Percentiles rank a stretch among this genome's conserved stretches.
These are phyloP conservation scores for Ooceraea biroi DNA, from an alignment of 1,140 invertebrate genomes.

Conservation along the genomic window DNA sequence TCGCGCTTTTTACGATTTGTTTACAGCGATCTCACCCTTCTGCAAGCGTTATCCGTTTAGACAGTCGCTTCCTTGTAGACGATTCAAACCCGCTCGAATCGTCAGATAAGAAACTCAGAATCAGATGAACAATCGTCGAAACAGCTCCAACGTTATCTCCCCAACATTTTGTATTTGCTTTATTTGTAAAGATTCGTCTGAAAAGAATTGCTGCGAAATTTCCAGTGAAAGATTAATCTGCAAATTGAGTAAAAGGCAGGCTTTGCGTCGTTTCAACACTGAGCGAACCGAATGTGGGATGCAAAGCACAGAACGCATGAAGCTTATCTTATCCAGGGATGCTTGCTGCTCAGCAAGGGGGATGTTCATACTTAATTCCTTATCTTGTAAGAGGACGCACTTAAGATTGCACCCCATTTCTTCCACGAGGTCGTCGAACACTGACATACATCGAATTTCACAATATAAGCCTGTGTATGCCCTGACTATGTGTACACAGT, in stretches of 20 bases:
- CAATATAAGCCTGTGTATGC: constrained; percentile 67
- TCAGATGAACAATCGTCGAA: background rate
- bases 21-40: constrained; percentile 74
- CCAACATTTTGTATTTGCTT: constrained; percentile 1
- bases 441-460: constrained; percentile 31
- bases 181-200: background rate
- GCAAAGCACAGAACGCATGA: constrained; percentile 73
- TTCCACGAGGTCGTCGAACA: constrained; percentile 33
- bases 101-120: constrained; percentile 14
- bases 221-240: constrained; percentile 58
- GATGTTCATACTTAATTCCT: constrained; percentile 84
- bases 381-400: constrained; percentile 84
- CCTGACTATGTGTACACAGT: background rate
- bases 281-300: constrained; percentile 73
- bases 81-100: constrained; percentile 67
- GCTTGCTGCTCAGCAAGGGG: constrained; percentile 76
- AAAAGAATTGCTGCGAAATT: constrained; percentile 44
- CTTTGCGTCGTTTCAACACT: constrained; percentile 63
- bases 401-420: constrained; percentile 82
- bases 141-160: background rate
- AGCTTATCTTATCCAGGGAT: constrained; percentile 83
- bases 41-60: constrained; percentile 68
- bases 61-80: constrained; percentile 60
- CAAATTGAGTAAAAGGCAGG: background rate
- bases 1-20: constrained; percentile 82